These are phyloP conservation scores for Reticulitermes lucifugus DNA, from an alignment of 2,888 invertebrate genomes.

Conservation along the genomic window DNA sequence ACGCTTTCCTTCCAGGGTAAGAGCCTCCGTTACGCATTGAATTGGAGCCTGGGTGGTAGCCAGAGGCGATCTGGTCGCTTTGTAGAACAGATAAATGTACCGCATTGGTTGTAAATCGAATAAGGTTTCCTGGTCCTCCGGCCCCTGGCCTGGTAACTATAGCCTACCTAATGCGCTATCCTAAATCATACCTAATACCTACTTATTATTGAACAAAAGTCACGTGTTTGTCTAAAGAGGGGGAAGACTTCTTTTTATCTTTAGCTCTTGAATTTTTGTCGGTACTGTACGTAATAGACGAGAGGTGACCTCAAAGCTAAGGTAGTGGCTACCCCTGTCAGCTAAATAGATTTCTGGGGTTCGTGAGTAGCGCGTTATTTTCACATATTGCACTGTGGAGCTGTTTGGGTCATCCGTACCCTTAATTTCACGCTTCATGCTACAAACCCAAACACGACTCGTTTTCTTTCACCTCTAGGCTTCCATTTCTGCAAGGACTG, in stretches of 20 bases:
- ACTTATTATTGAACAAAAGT: too few species aligned
- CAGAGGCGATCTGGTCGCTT: too few species aligned
- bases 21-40: too few species aligned
- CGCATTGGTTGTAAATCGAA: too few species aligned
- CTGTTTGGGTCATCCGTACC: background rate
- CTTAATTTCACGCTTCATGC: conserved; percentile 26
- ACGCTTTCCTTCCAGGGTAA: too few species aligned
- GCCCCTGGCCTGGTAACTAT: too few species aligned
- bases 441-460: conserved; percentile 7
- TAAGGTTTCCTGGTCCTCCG: too few species aligned
- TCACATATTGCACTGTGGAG: background rate
- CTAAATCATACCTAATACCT: too few species aligned
- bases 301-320: too few species aligned
- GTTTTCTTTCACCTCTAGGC: background rate
- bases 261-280: background rate
- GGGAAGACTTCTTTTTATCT: background rate
- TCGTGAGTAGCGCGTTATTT: background rate
- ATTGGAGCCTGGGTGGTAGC: too few species aligned
- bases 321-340: background rate
- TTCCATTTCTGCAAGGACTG: background rate
- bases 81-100: too few species aligned
- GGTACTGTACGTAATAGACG: background rate
- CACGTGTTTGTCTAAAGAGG: background rate
- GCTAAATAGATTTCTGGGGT: conserved; percentile 5
- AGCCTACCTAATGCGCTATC: too few species aligned